Conservation (phyloP, 2,888 invertebrate species). For the Pomacea canaliculata region DNA sequence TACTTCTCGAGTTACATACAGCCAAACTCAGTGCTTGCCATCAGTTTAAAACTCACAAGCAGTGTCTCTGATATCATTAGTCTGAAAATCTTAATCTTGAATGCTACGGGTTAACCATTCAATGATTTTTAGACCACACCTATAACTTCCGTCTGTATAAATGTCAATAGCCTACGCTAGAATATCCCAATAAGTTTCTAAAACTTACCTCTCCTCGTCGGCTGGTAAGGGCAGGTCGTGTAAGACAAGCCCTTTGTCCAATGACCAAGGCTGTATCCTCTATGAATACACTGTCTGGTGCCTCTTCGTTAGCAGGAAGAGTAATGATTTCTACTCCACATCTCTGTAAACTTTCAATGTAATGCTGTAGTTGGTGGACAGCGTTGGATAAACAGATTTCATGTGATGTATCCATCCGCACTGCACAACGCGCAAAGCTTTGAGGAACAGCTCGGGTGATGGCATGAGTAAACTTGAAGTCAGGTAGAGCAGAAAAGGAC, state of each 20-base stretch:
- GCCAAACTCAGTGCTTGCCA: no score
- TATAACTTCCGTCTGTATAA: no score
- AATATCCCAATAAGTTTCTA: no score
- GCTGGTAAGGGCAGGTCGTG: constrained; percentile 74
- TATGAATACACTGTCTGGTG: constrained; percentile 85
- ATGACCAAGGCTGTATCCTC: constrained; percentile 91
- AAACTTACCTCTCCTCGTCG: constrained; percentile 77
- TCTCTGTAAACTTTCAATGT: constrained; percentile 78
- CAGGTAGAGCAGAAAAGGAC: not conserved
- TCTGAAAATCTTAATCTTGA: no score
- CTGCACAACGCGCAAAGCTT: constrained; percentile 72
- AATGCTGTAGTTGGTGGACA: constrained; percentile 86
- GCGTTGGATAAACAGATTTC: constrained; percentile 81
- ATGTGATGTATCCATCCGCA: constrained; percentile 34
- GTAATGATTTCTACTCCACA: constrained; percentile 88
- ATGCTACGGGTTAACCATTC: no score
- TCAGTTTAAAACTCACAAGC: no score
- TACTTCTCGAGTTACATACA: no score
- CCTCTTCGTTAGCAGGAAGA: constrained; percentile 85
- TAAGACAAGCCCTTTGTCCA: constrained; percentile 89
- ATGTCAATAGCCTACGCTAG: no score
- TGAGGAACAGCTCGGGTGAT: constrained; percentile 83
- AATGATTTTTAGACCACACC: no score
- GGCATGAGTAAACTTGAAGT: constrained; percentile 72
- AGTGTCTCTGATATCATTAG: no score